Evolutionary conservation across 2,113 vertebrate genomes (phyloP), one percentile per base, ranked within the genome.

Genomic region (Ranitomeya imitator): DNA sequence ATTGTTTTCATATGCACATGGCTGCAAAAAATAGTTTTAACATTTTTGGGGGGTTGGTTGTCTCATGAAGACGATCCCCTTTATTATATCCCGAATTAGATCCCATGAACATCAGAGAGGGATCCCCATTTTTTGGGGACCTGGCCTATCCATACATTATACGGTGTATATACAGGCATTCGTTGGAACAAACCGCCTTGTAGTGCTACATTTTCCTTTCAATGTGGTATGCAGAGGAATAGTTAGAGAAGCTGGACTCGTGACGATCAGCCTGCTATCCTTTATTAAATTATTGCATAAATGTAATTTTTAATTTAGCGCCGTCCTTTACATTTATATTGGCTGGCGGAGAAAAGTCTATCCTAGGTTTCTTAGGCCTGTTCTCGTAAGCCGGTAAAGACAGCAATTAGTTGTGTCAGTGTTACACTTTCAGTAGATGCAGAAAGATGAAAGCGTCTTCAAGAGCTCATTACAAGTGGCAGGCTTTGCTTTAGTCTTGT

Each of bases 401-500:
- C 63, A 69, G 65, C 82, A 71, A 84, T 84, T 84, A 69, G 82
- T 67, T 83, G n/a, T 54, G 37, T n/a, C 19, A 2, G 12, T 71
- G 82, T 71, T 69, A 13, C 51, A 63, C 52, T 69, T 52, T 61
- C 65, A 15, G 82, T 84, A 67, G 61, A 83, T 61, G 13, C 81
- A n/a, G 16, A 37, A n/a, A 31, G 82, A 84, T 84, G 63, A 84
- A 84, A 69, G 82, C 82, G 7, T 83, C 37, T 86, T 4, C 1
- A 52, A 45, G 3, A 79, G 11, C 37, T 82, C 79, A 16, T 55
- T 82, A 73, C 79, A 77, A 83, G 87, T 76, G 69, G 57, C 79
- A 88, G 71, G 12, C 79, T 83, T 67, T 57, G 16, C 81, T 23
- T 78, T 14, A 37, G 26, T 77, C 82, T 69, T 85, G 73, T 85